Percentiles rank a stretch among this genome's conserved stretches.
Evolutionary conservation across 2,888 invertebrate species (phyloP).

Genomic region (Hylaea fasciaria): DNA sequence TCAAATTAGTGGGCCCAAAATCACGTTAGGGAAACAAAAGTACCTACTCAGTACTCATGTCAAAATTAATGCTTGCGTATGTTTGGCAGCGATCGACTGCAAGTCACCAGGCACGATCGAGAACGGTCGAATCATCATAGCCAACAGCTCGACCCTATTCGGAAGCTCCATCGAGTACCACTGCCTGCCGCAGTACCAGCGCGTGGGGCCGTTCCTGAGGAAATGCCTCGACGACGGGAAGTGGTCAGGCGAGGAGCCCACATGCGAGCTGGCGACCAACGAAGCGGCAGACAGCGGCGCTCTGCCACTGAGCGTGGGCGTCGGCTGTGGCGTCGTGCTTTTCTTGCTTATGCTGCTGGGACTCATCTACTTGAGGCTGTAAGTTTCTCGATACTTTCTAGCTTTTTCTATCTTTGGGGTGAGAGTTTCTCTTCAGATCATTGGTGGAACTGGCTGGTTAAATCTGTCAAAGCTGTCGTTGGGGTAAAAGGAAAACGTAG

Average conservation of each 20-base stretch:
- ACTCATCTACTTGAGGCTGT: conserved; percentile 92
- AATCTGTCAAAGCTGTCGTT: too few relatives aligned
- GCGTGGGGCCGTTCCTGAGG: conserved; percentile 92
- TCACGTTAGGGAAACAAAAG: too few relatives aligned
- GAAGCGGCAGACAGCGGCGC: conserved; percentile 90
- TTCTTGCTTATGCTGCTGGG: conserved; percentile 91
- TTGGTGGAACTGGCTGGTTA: neutral
- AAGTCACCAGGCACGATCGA: conserved; percentile 91
- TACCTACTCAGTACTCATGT: too few relatives aligned
- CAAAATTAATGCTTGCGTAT: neutral
- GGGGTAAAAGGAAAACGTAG: too few relatives aligned
- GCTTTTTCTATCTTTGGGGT: too few relatives aligned
- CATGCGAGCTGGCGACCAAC: conserved; percentile 89
- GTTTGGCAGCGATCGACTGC: conserved; percentile 91
- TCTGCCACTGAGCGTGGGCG: conserved; percentile 92
- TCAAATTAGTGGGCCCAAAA: too few relatives aligned
- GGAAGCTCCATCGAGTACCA: conserved; percentile 95
- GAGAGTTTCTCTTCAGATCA: too few relatives aligned
- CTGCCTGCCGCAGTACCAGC: conserved; percentile 93
- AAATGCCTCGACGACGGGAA: conserved; percentile 93
- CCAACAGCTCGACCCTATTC: conserved; percentile 93
- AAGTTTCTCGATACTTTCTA: conserved; percentile 69
- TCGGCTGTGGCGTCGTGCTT: conserved; percentile 92
- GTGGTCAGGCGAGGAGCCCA: conserved; percentile 95
- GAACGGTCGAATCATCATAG: conserved; percentile 93